Evolutionary conservation across 2,888 invertebrate genomes (phyloP).

Genomic region (Mellilla xanthometata): DNA sequence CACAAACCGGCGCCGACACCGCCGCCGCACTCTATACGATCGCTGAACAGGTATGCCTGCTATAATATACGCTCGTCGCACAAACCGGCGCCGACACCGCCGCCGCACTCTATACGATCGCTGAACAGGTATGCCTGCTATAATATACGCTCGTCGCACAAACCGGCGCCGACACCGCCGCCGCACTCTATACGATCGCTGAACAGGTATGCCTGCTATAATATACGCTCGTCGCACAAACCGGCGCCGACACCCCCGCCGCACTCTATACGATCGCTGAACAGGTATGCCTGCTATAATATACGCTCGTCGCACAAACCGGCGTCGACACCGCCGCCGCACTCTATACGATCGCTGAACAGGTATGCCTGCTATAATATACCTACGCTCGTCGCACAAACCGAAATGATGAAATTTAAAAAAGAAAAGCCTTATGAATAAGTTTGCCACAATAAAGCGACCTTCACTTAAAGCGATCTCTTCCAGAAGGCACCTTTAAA

Average conservation of each 20-base stretch:
- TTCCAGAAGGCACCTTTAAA: too few species aligned
- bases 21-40: constrained; percentile 78
- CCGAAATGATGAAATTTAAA: too few species aligned
- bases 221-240: constrained; percentile 87
- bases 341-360: constrained; percentile 82
- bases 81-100: constrained; percentile 83
- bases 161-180: constrained; percentile 84
- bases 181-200: constrained; percentile 81
- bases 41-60: constrained; percentile 84
- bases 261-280: constrained; percentile 82
- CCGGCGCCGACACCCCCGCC: constrained; percentile 83
- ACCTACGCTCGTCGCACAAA: not conserved
- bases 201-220: too few species aligned
- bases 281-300: too few species aligned
- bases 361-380: too few species aligned
- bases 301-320: constrained; percentile 87
- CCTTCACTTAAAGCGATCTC: too few species aligned
- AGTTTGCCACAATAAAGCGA: too few species aligned
- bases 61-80: not conserved
- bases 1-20: constrained; percentile 86
- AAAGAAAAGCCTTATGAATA: too few species aligned
- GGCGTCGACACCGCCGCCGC: constrained; percentile 83
- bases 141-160: constrained; percentile 87
- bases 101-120: constrained; percentile 78
- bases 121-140: constrained; percentile 84